Evolutionary conservation across 2,797 vertebrate species (phyloP).

Genomic region (Pelobates cultripes): DNA sequence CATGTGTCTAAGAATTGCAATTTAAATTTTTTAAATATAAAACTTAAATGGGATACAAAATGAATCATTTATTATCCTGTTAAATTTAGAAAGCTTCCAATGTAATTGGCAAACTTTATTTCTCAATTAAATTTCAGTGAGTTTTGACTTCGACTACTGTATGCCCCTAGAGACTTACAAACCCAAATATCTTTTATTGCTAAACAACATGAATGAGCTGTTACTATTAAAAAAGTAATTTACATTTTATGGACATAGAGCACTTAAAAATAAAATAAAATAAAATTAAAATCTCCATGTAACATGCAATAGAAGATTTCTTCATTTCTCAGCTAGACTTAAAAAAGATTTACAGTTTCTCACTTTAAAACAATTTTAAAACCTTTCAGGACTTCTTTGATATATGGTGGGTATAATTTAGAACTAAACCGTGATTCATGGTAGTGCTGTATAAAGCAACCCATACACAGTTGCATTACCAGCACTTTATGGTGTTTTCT

Average conservation of each 20-base stretch:
- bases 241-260: conserved; percentile 37
- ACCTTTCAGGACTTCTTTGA: background rate
- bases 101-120: conserved; percentile 39
- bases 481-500: background rate
- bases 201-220: conserved; percentile 37
- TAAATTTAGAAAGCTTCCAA: conserved; percentile 40
- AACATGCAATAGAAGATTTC: conserved; percentile 15
- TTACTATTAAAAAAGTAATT: conserved; percentile 49
- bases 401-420: background rate
- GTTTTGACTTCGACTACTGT: conserved; percentile 46
- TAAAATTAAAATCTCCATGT: background rate
- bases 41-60: conserved; percentile 6
- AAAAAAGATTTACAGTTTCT: conserved; percentile 6
- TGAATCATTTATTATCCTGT: conserved; percentile 34
- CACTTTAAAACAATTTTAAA: background rate
- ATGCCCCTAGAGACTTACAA: conserved; percentile 40
- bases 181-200: conserved; percentile 30
- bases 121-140: conserved; percentile 37
- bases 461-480: background rate
- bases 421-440: background rate
- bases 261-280: conserved; percentile 25
- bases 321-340: background rate
- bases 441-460: background rate
- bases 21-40: background rate
- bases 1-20: background rate